Evolutionary conservation across 2,113 vertebrate species (phyloP), one percentile per base, ranked within the genome.

Genomic region (Telmatochromis sp.): DNA sequence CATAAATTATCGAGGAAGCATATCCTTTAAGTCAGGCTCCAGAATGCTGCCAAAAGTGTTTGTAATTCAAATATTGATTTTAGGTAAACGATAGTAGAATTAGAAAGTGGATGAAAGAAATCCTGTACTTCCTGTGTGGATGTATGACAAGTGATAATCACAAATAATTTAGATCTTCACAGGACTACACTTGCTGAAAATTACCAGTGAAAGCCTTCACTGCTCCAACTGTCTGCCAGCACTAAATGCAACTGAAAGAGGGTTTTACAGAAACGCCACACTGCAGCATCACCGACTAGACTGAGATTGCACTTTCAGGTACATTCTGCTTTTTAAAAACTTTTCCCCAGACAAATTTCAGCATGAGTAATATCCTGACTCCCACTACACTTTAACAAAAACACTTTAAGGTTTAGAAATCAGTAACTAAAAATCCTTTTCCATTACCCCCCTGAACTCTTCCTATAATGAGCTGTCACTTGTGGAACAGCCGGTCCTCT

Each of bases 1-100:
- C 31, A 40, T 93, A 89, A 91, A 90, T 91, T 80, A 89, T 35
- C 4, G 9, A 68, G 31, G 81, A 84, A 80, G 58, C 80, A 53
- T 78, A 63, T 85, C 17, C 37, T 86, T 79, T 51, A 45, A 75
- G 82, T 85, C 58, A 81, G 84, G 75, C 33, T 63, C 51, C 12
- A 11, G 37, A 86, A 47, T 57, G 70, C 85, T 78, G 81, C 55
- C 75, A 85, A 63, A 89, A 60, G 31, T 21, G 45, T 51, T 51
- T 78, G 21, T 14, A 82, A 87, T 87, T 79, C 51, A 45, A 53
- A 84, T 58, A 87, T 58, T 49, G 86, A 91, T 89, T 65, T 70
- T 4, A 31, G 42, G 23, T 19, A 42, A 37, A 65, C 58, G 78
- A 68, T 47, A 9, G 57, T 55, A 58, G 53, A 90, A 84, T 80